Conservation (phyloP, 2,113 vertebrate species). For the Tragulus kanchil region DNA sequence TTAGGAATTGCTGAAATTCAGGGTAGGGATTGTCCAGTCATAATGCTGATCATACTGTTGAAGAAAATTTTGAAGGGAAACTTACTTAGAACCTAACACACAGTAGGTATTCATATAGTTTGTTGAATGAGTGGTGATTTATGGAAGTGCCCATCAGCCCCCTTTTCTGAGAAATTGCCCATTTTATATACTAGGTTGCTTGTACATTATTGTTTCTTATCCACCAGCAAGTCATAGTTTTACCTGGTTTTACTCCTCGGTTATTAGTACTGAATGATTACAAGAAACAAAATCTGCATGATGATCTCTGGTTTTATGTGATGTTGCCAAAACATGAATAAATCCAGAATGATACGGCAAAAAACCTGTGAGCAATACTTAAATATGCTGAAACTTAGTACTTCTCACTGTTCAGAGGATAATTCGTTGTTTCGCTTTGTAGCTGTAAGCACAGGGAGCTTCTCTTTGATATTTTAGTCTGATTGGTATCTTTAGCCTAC, state of each 20-base stretch:
- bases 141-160: neutral
- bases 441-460: neutral
- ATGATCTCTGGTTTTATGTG: neutral
- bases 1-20: slow-evolving; percentile 26
- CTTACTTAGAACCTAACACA: neutral
- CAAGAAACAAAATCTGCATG: neutral
- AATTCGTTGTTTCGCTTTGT: neutral
- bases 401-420: neutral
- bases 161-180: neutral
- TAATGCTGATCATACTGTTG: slow-evolving; percentile 6
- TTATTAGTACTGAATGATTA: slow-evolving; percentile 36
- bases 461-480: neutral
- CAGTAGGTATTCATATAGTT: neutral
- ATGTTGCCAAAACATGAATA: neutral
- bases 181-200: neutral
- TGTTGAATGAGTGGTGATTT: neutral
- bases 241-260: slow-evolving; percentile 3
- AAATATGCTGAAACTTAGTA: neutral
- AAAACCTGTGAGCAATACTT: slow-evolving; percentile 25
- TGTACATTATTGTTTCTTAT: neutral
- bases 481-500: neutral
- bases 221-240: slow-evolving; percentile 32
- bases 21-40: neutral
- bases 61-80: neutral
- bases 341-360: slow-evolving; percentile 11